phyloP scores from a whole-genome alignment of 2,888 invertebrate species.

The Serripes groenlandicus region DNA sequence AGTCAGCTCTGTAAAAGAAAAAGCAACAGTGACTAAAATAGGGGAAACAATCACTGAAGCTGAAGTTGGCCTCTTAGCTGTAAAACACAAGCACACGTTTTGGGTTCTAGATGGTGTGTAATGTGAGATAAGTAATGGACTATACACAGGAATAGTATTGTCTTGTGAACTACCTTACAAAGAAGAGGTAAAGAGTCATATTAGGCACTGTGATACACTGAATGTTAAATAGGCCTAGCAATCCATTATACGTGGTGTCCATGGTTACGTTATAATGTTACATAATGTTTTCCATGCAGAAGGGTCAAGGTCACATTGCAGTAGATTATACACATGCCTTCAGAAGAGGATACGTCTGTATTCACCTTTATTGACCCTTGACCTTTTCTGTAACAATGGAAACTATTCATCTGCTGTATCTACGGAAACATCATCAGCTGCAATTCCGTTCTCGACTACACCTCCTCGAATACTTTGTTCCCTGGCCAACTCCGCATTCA shows the following conservation, averaged over 20 bases:
- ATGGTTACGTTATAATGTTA: conserved; percentile 20
- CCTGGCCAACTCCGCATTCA: conserved; percentile 1
- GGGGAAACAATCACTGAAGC: background rate
- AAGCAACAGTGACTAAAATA: too few relatives aligned
- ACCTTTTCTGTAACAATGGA: conserved; percentile 21
- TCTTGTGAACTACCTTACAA: background rate
- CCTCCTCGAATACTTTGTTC: conserved; percentile 13
- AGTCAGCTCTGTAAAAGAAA: background rate
- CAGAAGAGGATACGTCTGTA: conserved; percentile 18
- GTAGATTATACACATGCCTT: conserved; percentile 30
- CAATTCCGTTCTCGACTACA: background rate
- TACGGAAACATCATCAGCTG: conserved; percentile 2
- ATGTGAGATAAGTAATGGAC: background rate
- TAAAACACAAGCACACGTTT: background rate
- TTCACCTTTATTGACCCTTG: conserved; percentile 28
- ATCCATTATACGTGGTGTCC: conserved; percentile 16
- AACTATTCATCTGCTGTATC: conserved; percentile 14
- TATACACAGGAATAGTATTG: background rate
- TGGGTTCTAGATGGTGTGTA: background rate
- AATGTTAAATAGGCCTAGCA: conserved; percentile 22
- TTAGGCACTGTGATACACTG: conserved; percentile 4
- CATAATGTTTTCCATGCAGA: conserved; percentile 39
- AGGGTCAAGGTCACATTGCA: conserved; percentile 57
- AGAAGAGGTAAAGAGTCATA: background rate
- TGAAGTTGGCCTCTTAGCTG: background rate